Evolutionary conservation across 2,888 invertebrate genomes (phyloP), one percentile per base, ranked within the genome.

Genomic region (Teleogryllus oceanicus): DNA sequence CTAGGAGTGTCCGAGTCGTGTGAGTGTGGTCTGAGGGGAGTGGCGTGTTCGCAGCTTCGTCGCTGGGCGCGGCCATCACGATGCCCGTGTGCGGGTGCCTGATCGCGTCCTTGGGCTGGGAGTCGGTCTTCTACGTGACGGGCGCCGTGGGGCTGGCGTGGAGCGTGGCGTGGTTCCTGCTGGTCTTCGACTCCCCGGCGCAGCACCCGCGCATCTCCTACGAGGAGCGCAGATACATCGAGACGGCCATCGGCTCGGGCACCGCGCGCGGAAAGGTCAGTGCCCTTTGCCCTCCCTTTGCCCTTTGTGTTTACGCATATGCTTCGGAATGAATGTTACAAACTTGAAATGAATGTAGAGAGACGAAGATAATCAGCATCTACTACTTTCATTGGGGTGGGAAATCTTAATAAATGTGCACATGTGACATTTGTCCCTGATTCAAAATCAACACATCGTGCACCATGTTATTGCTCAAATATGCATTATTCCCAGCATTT

Each of bases 11-110:
- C 24, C 24, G 24, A 24, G 2, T 2, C 24, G 0, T 24, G 24
- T 2, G 24, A 3, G 24, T 24, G 24, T 3, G 24, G 37, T 37
- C 37, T 37, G 37, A 37, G 37, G 37, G n/a, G 62, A 18, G 62
- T 5, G 8, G 62, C 1, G 62, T 62, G 13, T 62, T 62, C 16
- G 13, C 87, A 95, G 95, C 97, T 12, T 95, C 96, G 37, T 94
- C 96, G 11, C 89, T 98, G 84, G 98, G 98, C 21, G 97, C 96
- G 49, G 96, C 97, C 11, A 88, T 96, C 76, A 95, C 96, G 0
- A 93, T 96, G 92, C 96, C 96, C 0, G 90, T 96, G 82, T 94
- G 95, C 84, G 96, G 96, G 20, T 92, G 92, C 84, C 90, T 97
- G 80, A 94, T 95, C 83, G 92, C 92, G 11, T 90, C 92, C 81